Base-by-base conservation (phyloP, 1,140 invertebrate genomes). In the Armadillidium nasatum region DNA sequence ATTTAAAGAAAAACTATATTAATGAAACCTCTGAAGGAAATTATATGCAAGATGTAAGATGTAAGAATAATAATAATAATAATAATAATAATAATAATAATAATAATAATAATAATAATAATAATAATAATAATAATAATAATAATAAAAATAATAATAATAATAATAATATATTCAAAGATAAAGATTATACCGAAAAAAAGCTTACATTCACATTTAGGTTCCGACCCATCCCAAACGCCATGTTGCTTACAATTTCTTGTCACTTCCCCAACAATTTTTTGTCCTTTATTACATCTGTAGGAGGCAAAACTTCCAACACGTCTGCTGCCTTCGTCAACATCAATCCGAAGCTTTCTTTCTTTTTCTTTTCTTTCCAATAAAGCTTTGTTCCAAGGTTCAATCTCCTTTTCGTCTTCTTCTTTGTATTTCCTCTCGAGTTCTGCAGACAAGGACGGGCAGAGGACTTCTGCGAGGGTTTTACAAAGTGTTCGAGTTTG, bases 261-360 rank as follows among this genome's bases (percentile, higher is more conserved):
- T 43, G 43, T 22, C 0, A 19, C 0, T 6, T 22, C 13, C 60
- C 73, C 73, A 9, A 67, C 13, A 7, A 75, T 2, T 0, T 22
- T n/a, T 44, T 75, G 69, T 19, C 73, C 73, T 9, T 60, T 9
- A 22, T 6, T n/a, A 33, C 73, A 75, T 33, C 44, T 44, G 73
- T 75, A 75, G 73, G 50, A 68, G 21, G 66, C 73, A 22, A 21
- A 21, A 54, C 73, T 75, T n/a, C 60, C 60, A 60, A 75, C 73
- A 0, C 60, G 66, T 10, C 73, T 46, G 19, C 11, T 11, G 7
- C 73, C 73, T 10, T 75, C 73, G 10, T 75, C 60, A 1, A 68
- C 60, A 7, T 13, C 11, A 19, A 60, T 60, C 11, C 50, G 2
- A 7, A 60, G 0, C 19, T 60, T 19, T 19, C 50, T 60, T 60